Evolutionary conservation across 2,888 invertebrate genomes (phyloP), one percentile per base, ranked within the genome.

Genomic region (Lasioglossum morio): DNA sequence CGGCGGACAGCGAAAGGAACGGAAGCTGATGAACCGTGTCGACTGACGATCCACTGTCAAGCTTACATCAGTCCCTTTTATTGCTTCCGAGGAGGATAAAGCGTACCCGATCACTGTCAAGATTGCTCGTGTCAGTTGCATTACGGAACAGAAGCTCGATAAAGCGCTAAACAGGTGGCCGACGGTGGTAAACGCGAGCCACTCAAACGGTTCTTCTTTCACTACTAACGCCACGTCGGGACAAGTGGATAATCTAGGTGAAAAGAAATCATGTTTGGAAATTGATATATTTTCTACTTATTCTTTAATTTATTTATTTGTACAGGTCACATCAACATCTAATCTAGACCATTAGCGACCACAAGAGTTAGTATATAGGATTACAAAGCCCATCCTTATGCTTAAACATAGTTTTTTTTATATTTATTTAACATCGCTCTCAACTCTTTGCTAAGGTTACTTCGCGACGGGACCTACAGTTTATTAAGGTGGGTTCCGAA

Each of bases 1-100:
- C n/a, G 34, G 37, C 40, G 4, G 8, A 8, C 46, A 19, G 12
- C 46, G 27, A 81, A n/a, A 40, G 19, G 37, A 60, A 40, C 66
- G 37, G 57, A 63, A 77, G 48, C 48, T 46, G 27, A 48, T n/a
- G 75, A 43, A 66, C 8, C 72, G n/a, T 63, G 14, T 1, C 66
- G 30, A 48, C 46, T 77, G 69, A 30, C 73, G 27, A 48, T 48
- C 23, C 23, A 23, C 34, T 70, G 37, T 69, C 70, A 70, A n/a
- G 40, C 66, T 69, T 37, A 70, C 40, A 40, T 70, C 70, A 40
- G 40, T 37, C 14, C 23, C 40, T 40, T 70, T 70, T 70, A 70
- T 40, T 70, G 70, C n/a, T 70, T 57, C n/a, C 37, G 40, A 30
- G 23, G 23, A 37, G 66, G 66, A 43, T 34, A 23, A 69, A 69